Base-by-base conservation (phyloP, 2,113 vertebrate species). In the Lates calcarifer region DNA sequence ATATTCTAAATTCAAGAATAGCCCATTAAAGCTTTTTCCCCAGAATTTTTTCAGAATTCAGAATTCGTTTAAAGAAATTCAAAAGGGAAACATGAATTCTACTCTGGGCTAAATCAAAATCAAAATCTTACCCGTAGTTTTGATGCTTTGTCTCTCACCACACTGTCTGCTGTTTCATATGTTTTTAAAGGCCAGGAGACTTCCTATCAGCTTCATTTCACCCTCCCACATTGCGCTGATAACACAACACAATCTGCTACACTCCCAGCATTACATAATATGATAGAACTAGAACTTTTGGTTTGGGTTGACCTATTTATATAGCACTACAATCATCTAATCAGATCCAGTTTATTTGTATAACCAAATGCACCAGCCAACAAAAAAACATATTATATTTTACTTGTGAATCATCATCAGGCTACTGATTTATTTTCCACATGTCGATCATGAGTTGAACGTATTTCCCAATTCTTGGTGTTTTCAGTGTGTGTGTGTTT, bases 181-280 rank as follows among this genome's bases (percentile, higher is more conserved):
- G 69, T 60, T 83, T 82, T 79, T 86, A 79, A 78, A 79, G 77
- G 31, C 22, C 29, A 35, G 11, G 6, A 24, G 53, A 26, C 0
- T 28, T 71, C 77, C 15, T 49, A 75, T 85, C 65, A 79, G 53
- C 5, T 18, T 33, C 28, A 56, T 31, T 17, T 24, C 8, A 60
- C 49, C 66, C 74, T 7, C 67, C 79, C 58, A 57, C 43, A 28
- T 29, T 15, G 55, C 37, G 13, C 10, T 33, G 20, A 31, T 17
- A 17, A 47, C 18, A 47, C 39, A 24, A 26, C 24, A 37, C 83
- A 69, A 43, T 56, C 83, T 81, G 82, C 47, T 57, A 2, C 57
- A 17, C 45, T 86, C 83, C 72, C 76, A 85, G 49, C 31, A 29
- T 85, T 88, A 69, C 28, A 37, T 24, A 74, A 81, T 12, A 55